phyloP scores from a whole-genome alignment of 2,113 vertebrate species.

The Pao palembangensis region DNA sequence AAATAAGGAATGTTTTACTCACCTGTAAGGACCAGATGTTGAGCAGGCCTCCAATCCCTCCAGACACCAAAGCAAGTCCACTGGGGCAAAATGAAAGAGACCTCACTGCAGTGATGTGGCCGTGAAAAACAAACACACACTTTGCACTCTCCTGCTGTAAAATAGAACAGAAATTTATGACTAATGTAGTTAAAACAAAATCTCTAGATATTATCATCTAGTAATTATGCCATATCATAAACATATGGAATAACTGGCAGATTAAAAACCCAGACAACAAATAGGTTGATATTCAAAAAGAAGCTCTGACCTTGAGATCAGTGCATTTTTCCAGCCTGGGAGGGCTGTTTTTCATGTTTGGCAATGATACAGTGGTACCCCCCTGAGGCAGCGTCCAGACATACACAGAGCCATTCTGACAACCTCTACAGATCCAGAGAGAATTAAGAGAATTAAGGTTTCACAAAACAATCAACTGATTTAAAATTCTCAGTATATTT shows the following conservation, averaged over 20 bases:
- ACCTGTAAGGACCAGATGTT: conserved; percentile 82
- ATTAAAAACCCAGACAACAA: no score
- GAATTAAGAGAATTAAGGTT: neutral
- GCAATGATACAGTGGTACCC: conserved; percentile 63
- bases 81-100: conserved; percentile 75
- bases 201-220: no score
- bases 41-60: conserved; percentile 77
- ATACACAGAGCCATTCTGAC: conserved; percentile 79
- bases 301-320: conserved; percentile 57
- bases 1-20: neutral
- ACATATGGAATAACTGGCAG: neutral
- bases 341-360: conserved; percentile 60
- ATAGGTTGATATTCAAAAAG: neutral
- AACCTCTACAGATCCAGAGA: conserved; percentile 63
- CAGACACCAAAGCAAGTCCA: conserved; percentile 75
- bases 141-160: conserved; percentile 64
- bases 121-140: conserved; percentile 74
- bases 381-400: conserved; percentile 81
- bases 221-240: no score
- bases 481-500: no score
- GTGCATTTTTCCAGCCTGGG: conserved; percentile 58
- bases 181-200: no score
- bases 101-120: conserved; percentile 78
- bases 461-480: no score
- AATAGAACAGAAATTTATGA: conserved; percentile 6